Evolutionary conservation across 2,888 invertebrate species (phyloP), one percentile per base, ranked within the genome.

Genomic region (Opisthograptis luteolata): DNA sequence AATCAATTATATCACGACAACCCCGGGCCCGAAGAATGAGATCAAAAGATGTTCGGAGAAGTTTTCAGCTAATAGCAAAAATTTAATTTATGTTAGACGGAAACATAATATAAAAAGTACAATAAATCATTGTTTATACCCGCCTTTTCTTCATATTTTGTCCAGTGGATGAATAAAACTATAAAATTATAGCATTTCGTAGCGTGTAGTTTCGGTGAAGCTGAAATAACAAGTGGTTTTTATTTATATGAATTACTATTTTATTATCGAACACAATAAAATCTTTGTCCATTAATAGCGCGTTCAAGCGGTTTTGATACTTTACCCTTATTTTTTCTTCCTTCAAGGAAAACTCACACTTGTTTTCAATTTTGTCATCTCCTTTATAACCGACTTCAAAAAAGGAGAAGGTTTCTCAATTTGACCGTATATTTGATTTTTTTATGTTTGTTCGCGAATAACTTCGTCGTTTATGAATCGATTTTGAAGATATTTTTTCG

Each of bases 241-340:
- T 82, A 79, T 60, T 76, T 35, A 44, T 50, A 39, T 44, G 44
- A 44, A 44, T 51, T 45, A n/a, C n/a, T n/a, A 45, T 51, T 81
- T 71, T 72, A 60, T 73, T 80, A 79, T 76, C 62, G 70, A 81
- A 70, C 72, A 87, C 86, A 87, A 87, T 86, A 85, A 86, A 87
- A 87, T 80, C 71, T 80, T 82, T 81, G 76, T 80, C 70, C 60
- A 55, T 64, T 57, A 74, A 44, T 70, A 66, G 54, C 40, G 9
- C 49, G 72, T 73, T 34, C 1, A 1, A 56, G 27, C 6, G 8
- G 17, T 68, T 62, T 83, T 84, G 84, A 79, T 79, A 71, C 62
- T 81, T 74, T n/a, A 14, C 5, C 1, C 7, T 1, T 2, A 7
- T 1, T 13, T 28, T 28, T 28, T 28, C 5, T 28, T 7, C 1